Base-by-base conservation (phyloP, 2,888 invertebrate species). In the Napeogenes sylphis region DNA sequence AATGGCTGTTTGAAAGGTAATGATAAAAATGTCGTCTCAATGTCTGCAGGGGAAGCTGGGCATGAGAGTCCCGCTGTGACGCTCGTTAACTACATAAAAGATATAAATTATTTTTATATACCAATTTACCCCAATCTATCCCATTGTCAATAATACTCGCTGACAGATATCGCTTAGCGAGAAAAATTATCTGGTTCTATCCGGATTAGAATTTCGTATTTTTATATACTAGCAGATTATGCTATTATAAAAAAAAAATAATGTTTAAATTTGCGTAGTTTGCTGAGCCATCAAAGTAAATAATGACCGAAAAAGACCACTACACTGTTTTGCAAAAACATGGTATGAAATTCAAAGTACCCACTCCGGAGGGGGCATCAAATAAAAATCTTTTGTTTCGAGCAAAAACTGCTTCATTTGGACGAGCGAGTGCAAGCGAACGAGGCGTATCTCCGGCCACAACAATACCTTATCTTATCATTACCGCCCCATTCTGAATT, bases 101-200 rank as follows among this genome's bases (percentile, higher is more conserved):
- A 81, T 82, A 87, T 87, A 83, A 83, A 87, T 90, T 86, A 87
- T 87, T 89, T 84, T 87, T 85, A 87, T 88, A 84, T 83, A 81
- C 82, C 88, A 86, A 86, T 88, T 88, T 88, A 87, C 85, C 85
- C 87, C 87, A 88, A 84, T 87, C 83, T 80, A 75, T 76, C 79
- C 79, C 79, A 83, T 85, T 84, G 85, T 83, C 51, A 51, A 51
- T 74, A 75, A 75, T 74, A 66, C 69, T 69, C 76, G 82, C 79
- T 81, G 87, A 87, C 86, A 84, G 79, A 77, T 75, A 80, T 80
- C 81, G 76, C 78, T 72, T 72, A 73, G 62, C 67, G 66, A 71
- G 68, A 68, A 65, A 70, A 68, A 62, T 59, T 65, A 67, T 68
- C 56, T 63, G 61, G 65, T 67, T 68, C 65, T 65, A 62, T 56